Evolutionary conservation across 2,888 invertebrate species (phyloP).

Genomic region (Heliothis peltigera): DNA sequence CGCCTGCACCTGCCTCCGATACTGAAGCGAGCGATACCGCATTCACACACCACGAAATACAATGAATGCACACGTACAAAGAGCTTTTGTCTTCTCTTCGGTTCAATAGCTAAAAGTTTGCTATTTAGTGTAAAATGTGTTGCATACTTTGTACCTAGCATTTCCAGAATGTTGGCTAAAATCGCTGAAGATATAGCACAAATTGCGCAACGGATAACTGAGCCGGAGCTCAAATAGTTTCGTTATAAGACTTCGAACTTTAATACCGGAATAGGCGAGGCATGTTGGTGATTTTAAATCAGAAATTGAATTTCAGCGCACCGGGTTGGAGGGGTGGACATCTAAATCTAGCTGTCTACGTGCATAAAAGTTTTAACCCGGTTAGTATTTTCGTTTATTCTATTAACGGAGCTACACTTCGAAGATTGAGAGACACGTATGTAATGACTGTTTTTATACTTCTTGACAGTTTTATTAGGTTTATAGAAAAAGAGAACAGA

Average conservation of each 20-base stretch:
- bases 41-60: slow-evolving; percentile 33
- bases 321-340: slow-evolving; percentile 4
- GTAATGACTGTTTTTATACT: too few relatives aligned
- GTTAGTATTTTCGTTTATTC: slow-evolving; percentile 26
- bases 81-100: slow-evolving; percentile 21
- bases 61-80: slow-evolving; percentile 34
- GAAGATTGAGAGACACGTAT: slow-evolving; percentile 1
- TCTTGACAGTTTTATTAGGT: too few relatives aligned
- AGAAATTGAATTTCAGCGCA: slow-evolving; percentile 41
- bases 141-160: slow-evolving; percentile 2
- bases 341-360: slow-evolving; percentile 27
- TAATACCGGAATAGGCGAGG: slow-evolving; percentile 23
- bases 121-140: slow-evolving; percentile 13
- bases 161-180: slow-evolving; percentile 23
- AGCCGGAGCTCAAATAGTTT: slow-evolving; percentile 36
- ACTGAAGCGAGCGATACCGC: slow-evolving; percentile 29
- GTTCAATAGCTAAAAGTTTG: slow-evolving; percentile 32
- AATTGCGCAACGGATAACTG: slow-evolving; percentile 29
- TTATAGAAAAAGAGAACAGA: too few relatives aligned
- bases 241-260: slow-evolving; percentile 40
- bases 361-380: slow-evolving; percentile 8
- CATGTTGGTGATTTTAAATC: slow-evolving; percentile 39
- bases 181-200: slow-evolving; percentile 24
- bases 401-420: slow-evolving; percentile 17
- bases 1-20: slow-evolving; percentile 53